Conservation (phyloP, 2,797 vertebrate species). For the Coracias cyanogaster region DNA sequence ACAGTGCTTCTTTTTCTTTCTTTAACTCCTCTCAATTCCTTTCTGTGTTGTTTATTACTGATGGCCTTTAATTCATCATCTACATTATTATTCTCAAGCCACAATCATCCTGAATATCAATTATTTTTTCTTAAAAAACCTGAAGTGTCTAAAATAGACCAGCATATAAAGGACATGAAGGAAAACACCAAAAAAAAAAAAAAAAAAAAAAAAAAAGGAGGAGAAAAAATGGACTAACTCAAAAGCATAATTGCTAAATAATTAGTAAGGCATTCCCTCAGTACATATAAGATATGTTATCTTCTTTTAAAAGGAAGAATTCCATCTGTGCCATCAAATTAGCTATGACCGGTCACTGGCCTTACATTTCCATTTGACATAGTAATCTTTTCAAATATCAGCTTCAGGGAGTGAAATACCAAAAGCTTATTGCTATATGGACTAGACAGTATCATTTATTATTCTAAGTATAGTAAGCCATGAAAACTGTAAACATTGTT, state of each 20-base stretch:
- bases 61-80: neutral
- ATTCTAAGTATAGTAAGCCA: neutral
- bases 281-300: neutral
- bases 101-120: neutral
- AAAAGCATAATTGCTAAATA: neutral
- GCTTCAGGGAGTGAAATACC: neutral
- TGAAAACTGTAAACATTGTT: slow-evolving; percentile 20
- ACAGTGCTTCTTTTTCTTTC: neutral
- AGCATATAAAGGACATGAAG: neutral
- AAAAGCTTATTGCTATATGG: neutral
- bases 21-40: neutral
- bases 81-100: neutral
- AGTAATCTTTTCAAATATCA: neutral
- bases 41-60: neutral
- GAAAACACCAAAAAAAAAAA: neutral
- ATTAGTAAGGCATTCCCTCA: neutral
- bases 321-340: neutral
- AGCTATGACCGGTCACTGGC: neutral
- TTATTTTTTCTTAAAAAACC: neutral
- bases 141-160: neutral
- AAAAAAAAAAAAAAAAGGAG: neutral
- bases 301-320: neutral
- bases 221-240: neutral
- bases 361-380: neutral
- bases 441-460: neutral